Evolutionary conservation across 2,113 vertebrate genomes (phyloP), one percentile per base, ranked within the genome.

Genomic region (Hippolais icterina): DNA sequence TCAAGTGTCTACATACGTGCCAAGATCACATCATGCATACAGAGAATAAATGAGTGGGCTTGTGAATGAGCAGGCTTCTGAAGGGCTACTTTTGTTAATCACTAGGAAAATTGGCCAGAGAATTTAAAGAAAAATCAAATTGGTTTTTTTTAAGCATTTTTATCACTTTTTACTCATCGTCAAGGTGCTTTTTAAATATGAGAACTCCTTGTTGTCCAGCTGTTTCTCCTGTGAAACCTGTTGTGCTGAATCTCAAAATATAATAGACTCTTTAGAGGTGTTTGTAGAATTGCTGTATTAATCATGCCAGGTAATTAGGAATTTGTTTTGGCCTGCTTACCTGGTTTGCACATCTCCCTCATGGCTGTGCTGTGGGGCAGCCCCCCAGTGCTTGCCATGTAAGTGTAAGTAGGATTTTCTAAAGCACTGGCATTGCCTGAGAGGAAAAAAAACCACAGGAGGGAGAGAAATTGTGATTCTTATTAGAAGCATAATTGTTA

Each of bases 41-140:
- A 75, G 80, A 66, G 83, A 71, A 70, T 68, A 89, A 93, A 83
- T 79, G 94, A 96, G 86, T 81, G 90, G 87, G 93, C 86, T 94
- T 66, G 29, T 66, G 71, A 92, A 81, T 92, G 83, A 94, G 56
- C 64, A 80, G 80, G 37, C 78, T 92, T 94, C 77, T 60, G 76
- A 92, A 92, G 76, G 68, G 60, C 71, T 81, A 2, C 60, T 84
- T 71, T 60, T 92, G 75, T 92, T 94, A 87, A 86, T 92, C 79
- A 41, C 37, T 14, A 81, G 33, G 56, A 93, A 23, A 92, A 93
- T 25, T 68, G 90, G 68, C 64, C 53, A 60, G 53, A 74, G 44
- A 85, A 33, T 35, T 66, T 80, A 17, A 47, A 83, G 78, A 83
- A 74, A 86, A 83, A 83, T 33, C 29, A 22, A n/a, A 0, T 5